Evolutionary conservation across 2,797 vertebrate genomes (phyloP), one percentile per base, ranked within the genome.

Genomic region (Malacoraja senta): DNA sequence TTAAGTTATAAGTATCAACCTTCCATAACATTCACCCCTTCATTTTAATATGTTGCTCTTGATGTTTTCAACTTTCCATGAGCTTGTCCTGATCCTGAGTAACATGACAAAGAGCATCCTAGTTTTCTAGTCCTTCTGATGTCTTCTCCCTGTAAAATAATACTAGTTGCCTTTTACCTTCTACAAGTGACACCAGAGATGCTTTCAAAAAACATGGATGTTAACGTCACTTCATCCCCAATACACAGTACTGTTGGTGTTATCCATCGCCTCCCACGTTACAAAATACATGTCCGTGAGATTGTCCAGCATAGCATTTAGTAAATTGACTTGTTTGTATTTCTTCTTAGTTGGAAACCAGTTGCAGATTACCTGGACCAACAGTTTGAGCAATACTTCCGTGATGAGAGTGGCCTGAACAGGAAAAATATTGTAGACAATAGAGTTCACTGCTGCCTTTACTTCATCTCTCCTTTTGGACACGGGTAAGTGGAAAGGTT

Each of bases 341-440:
- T 94, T 86, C 44, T 93, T 44, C 0, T 0, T 94, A 99, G 98
- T 96, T 99, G 99, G 99, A 99, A 97, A 96, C 97, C 98, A 0
- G 98, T 99, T 95, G 98, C 98, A 0, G 98, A 99, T 95, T 99
- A 99, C 96, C 98, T 99, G 0, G 99, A 99, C 95, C 98, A 99
- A 96, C 98, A 99, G 96, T 99, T 99, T 1, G 99, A 99, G 95
- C 99, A 99, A 95, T 99, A 99, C 95, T 99, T 99, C 97, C 97
- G 98, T 94, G 99, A 99, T 0, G 99, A 99, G 96, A 99, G 99
- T 0, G 99, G 99, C 93, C 97, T 99, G 94, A 99, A 99, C 95
- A 97, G 99, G 94, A 99, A 98, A 95, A 99, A 99, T 96, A 99
- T 99, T 95, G 98, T 98, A 96, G 99, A 99, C 96, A 99, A 99